Evolutionary conservation across 2,888 invertebrate species (phyloP), one percentile per base, ranked within the genome.

Genomic region (Cosmorhoe ocellata): DNA sequence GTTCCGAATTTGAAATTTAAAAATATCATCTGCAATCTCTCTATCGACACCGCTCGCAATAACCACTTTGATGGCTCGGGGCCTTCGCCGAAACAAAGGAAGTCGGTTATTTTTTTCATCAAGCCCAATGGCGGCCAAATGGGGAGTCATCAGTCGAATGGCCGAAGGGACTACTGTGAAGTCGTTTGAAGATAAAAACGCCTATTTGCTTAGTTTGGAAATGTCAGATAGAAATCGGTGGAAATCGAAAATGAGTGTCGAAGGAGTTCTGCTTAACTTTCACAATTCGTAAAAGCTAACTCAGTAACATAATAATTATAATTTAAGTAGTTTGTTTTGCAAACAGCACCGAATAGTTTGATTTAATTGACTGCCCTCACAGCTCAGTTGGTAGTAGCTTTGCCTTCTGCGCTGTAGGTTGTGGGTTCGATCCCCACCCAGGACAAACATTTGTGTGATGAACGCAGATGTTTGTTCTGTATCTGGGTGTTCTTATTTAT

Each of bases 21-120:
- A 59, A 50, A 51, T 41, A 37, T 42, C 40, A 47, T 47, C 47
- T 34, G 7, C 33, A 32, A 47, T 51, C 46, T 48, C 37, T 39
- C 50, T 28, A 49, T 53, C n/a, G n/a, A n/a, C n/a, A n/a, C n/a
- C 40, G 40, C 32, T 44, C 28, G 41, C 46, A 46, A 45, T 45
- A 51, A 30, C 38, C 39, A 37, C 33, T 39, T 33, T 28, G 43
- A 43, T 42, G 18, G 41, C 41, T 24, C 39, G 32, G 33, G 39
- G 52, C 46, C 32, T 39, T 36, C 27, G 48, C 42, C 41, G 44
- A 58, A 61, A 61, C 55, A 58, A 61, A 62, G 57, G 58, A 53
- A 50, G 49, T 47, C 47, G 42, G 59, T 62, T 58, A 60, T 62
- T 62, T 62, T 62, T 62, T 62, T 62, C 62, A 62, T 62, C 62